These are phyloP conservation scores for Campylomormyrus numenius DNA, from an alignment of 2,113 vertebrate species.

Conservation along the genomic window DNA sequence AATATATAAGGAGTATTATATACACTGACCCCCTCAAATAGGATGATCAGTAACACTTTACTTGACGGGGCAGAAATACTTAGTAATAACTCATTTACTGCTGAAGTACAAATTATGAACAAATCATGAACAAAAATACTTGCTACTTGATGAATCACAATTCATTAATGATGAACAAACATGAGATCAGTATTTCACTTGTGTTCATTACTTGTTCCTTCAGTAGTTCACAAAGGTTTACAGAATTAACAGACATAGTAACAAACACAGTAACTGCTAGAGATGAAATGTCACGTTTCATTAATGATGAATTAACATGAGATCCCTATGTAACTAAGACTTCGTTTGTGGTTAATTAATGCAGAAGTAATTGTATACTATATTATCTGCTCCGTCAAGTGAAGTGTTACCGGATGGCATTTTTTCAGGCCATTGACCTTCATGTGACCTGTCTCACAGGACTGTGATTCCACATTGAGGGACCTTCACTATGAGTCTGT, in stretches of 20 bases:
- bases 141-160: neutral
- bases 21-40: neutral
- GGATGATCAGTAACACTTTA: neutral
- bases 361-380: neutral
- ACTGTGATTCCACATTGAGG: neutral
- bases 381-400: neutral
- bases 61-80: neutral
- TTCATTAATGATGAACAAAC: neutral
- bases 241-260: neutral
- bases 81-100: neutral
- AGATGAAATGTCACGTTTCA: neutral
- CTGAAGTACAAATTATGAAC: neutral
- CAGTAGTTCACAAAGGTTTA: neutral
- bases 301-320: neutral
- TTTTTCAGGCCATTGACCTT: neutral
- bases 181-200: neutral
- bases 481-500: neutral
- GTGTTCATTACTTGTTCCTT: neutral
- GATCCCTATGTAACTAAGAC: neutral
- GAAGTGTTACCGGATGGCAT: neutral
- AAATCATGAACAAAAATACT: neutral
- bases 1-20: neutral
- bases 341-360: neutral
- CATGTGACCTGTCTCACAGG: neutral
- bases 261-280: neutral